These are phyloP conservation scores for Fringilla coelebs DNA, from an alignment of 2,797 vertebrate genomes.

Conservation along the genomic window DNA sequence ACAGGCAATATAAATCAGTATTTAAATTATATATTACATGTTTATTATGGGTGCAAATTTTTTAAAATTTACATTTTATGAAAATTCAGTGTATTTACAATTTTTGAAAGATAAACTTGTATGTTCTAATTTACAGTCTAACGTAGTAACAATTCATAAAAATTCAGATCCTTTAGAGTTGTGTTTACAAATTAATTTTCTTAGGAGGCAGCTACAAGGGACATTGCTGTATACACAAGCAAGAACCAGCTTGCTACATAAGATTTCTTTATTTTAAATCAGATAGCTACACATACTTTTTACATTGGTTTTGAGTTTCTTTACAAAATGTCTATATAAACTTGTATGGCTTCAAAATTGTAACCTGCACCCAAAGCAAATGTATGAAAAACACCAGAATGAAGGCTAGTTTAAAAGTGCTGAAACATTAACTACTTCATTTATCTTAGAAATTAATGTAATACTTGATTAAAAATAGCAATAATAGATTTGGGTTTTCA, in stretches of 20 bases:
- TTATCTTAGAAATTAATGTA: constrained; percentile 60
- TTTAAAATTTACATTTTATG: constrained; percentile 87
- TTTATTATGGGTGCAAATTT: constrained; percentile 84
- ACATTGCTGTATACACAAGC: constrained; percentile 76
- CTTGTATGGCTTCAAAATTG: constrained; percentile 79
- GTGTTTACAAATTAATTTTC: constrained; percentile 77
- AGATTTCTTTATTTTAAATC: constrained; percentile 2
- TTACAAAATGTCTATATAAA: constrained; percentile 71
- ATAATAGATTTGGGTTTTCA: constrained; percentile 39
- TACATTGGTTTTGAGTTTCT: constrained; percentile 66
- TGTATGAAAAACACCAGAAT: constrained; percentile 63
- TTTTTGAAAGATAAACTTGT: constrained; percentile 78
- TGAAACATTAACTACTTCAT: constrained; percentile 66
- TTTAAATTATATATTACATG: constrained; percentile 83
- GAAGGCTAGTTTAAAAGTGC: constrained; percentile 74
- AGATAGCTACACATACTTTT: constrained; percentile 63
- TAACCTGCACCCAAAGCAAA: constrained; percentile 72
- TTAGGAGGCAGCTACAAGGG: constrained; percentile 79
- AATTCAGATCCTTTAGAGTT: constrained; percentile 76
- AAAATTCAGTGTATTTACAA: constrained; percentile 90
- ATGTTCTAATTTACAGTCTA: constrained; percentile 80
- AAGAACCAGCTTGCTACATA: constrained; percentile 96
- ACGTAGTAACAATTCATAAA: constrained; percentile 76
- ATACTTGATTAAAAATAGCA: constrained; percentile 60
- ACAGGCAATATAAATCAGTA: constrained; percentile 45